Conservation (phyloP, 2,888 invertebrate species). For the Rotaria macrura region DNA sequence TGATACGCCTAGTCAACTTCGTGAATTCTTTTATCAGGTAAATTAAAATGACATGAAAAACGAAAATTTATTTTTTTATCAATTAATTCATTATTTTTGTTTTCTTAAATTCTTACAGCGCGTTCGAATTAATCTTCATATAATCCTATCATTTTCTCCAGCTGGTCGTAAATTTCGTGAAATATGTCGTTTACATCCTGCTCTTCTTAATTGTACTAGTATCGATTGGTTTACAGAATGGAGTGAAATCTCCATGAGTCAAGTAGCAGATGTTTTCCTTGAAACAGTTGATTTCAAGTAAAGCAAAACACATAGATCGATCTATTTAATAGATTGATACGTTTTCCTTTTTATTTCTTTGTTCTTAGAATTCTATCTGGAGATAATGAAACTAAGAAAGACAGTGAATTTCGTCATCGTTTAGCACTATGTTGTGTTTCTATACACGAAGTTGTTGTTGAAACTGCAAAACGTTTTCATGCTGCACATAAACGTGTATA, state of each 20-base stretch:
- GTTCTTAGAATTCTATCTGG: background rate
- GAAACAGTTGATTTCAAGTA: conserved; percentile 41
- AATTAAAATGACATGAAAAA: background rate
- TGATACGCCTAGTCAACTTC: conserved; percentile 44
- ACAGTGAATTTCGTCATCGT: conserved; percentile 39
- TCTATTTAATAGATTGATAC: no score
- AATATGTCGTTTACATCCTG: conserved; percentile 48
- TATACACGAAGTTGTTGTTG: conserved; percentile 43
- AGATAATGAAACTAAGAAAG: background rate
- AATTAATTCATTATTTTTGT: no score
- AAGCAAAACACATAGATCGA: background rate
- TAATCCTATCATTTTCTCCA: conserved; percentile 48
- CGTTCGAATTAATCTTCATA: conserved; percentile 45
- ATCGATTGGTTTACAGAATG: conserved; percentile 50
- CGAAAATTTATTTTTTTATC: no score
- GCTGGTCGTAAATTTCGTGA: conserved; percentile 46
- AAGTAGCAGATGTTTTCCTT: conserved; percentile 48
- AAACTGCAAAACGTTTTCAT: conserved; percentile 41
- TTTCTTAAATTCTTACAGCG: conserved; percentile 36
- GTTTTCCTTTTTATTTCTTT: no score
- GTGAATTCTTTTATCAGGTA: conserved; percentile 45
- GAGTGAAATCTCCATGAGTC: conserved; percentile 46
- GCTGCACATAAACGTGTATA: conserved; percentile 44
- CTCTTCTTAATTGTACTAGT: conserved; percentile 49
- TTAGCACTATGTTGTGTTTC: conserved; percentile 44